Percentiles rank a stretch among this genome's conserved stretches.
phyloP scores from a whole-genome alignment of 2,888 invertebrate genomes.

The Anticlea derivata region DNA sequence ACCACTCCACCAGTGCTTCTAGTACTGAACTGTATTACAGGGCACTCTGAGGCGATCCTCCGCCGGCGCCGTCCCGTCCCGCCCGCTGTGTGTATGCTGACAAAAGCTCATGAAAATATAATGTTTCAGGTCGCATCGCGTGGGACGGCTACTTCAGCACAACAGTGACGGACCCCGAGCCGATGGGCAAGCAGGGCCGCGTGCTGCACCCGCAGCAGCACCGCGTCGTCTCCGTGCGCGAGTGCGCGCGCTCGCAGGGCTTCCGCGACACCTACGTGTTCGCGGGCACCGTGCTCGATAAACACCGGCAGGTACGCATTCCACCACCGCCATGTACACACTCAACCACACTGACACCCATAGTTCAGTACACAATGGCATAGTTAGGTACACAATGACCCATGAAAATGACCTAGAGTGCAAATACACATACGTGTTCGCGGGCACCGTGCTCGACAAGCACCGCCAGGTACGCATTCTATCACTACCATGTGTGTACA shows the following conservation, averaged over 20 bases:
- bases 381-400: no score
- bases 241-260: constrained; percentile 94
- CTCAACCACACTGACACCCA: no score
- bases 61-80: no score
- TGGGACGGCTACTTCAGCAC: constrained; percentile 95
- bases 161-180: constrained; percentile 93
- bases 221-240: constrained; percentile 93
- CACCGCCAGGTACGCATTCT: constrained; percentile 86
- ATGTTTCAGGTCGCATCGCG: constrained; percentile 84
- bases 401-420: no score
- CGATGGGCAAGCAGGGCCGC: constrained; percentile 95
- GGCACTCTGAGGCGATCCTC: no score
- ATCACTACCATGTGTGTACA: no score
- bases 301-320: constrained; percentile 87
- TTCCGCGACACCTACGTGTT: constrained; percentile 90
- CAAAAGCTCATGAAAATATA: not conserved
- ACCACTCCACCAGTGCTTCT: no score
- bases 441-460: constrained; percentile 89
- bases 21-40: no score
- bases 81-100: no score
- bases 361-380: no score
- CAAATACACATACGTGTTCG: constrained; percentile 90
- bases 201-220: constrained; percentile 92
- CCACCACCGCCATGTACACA: no score
- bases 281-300: constrained; percentile 89